Evolutionary conservation across 2,113 vertebrate species (phyloP), one percentile per base, ranked within the genome.

Genomic region (Hemichromis elongatus): DNA sequence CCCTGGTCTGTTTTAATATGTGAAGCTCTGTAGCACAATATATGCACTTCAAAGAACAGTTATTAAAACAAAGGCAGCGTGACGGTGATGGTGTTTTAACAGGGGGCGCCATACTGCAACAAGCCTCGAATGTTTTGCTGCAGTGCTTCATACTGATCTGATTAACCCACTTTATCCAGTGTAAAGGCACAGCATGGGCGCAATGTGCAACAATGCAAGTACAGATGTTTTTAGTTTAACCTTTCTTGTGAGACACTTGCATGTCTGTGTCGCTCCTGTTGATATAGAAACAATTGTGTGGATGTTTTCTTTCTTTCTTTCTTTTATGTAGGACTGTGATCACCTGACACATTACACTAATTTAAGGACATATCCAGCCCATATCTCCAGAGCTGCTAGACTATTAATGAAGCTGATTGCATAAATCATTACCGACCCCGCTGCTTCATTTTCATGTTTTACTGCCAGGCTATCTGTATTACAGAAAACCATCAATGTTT

Each of bases 51-150:
- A 91, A 66, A 90, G 77, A 77, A 89, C 80, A 4, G 11, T 13
- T 59, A 8, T 82, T 79, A 79, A 86, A 88, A 82, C 61, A 80
- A 80, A 88, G 78, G 70, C 86, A 90, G 86, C 84, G 73, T 89
- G 45, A 26, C 57, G 35, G 52, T n/a, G 53, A 83, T 78, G 52
- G 40, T 13, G 80, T 79, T 83, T 91, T 90, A 86, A 81, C 55
- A 90, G 86, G 87, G 87, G 86, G 84, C 63, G 57, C 87, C 87
- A 82, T 47, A 80, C 53, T 82, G 63, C 85, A 82, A 78, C 2
- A 4, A 80, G 57, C n/a, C 47, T 21, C 11, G 16, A 77, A 40
- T 35, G 21, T 68, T 21, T 63, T 77, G 42, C 37, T 52, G 81
- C 54, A 33, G 84, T 68, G 75, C 47, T 79, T 84, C 78, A 79